phyloP scores from a whole-genome alignment of 2,797 vertebrate species.

The Rhadinocentrus ornatus region DNA sequence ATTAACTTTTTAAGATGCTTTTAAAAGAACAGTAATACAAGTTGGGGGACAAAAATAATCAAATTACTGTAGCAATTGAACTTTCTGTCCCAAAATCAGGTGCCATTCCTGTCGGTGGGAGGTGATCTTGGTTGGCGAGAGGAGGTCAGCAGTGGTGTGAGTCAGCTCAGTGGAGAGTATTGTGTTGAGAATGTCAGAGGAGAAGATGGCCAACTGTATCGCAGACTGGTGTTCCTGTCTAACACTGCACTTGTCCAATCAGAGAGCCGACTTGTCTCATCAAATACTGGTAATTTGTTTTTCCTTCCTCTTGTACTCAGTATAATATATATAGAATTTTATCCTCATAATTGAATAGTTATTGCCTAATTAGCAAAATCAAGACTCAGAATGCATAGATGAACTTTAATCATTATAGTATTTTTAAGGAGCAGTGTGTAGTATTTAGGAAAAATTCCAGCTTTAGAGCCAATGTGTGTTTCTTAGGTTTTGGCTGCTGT shows the following conservation, averaged over 20 bases:
- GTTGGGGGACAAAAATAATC: not conserved
- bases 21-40: not conserved
- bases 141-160: conserved; percentile 83
- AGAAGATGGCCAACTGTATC: conserved; percentile 86
- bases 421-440: no score
- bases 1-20: not conserved
- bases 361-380: not conserved
- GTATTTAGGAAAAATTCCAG: no score
- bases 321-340: not conserved
- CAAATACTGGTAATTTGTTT: conserved; percentile 55
- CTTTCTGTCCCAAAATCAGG: conserved; percentile 75
- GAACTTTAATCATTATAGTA: no score
- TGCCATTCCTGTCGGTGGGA: conserved; percentile 94
- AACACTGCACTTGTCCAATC: conserved; percentile 94
- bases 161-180: conserved; percentile 89
- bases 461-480: no score
- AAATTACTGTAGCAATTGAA: not conserved
- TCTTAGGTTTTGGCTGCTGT: no score
- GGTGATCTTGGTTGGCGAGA: conserved; percentile 92
- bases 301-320: not conserved
- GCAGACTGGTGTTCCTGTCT: conserved; percentile 91
- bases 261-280: conserved; percentile 86
- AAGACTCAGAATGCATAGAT: no score
- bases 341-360: not conserved
- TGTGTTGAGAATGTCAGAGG: conserved; percentile 93